A percentile compares a stretch with the other conserved stretches of the same genome.
Conservation (phyloP, 2,113 vertebrate species). For the Himantopus leucocephalus region DNA sequence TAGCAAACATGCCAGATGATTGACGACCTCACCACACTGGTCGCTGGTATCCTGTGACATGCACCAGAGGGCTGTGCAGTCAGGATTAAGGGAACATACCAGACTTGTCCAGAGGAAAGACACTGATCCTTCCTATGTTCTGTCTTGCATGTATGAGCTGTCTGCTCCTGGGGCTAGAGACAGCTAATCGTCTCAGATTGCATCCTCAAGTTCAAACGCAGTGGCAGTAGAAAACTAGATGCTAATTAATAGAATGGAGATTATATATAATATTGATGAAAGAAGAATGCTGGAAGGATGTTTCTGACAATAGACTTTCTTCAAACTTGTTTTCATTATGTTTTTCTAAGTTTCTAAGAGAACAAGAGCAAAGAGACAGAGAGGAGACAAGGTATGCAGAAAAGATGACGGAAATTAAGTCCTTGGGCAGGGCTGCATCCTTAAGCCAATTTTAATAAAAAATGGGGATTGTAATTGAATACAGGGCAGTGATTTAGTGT, state of each 20-base stretch:
- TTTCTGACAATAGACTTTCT: background rate
- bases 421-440: background rate
- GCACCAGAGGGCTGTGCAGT: background rate
- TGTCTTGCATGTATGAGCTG: background rate
- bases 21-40: background rate
- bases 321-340: background rate
- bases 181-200: background rate
- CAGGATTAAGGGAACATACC: background rate
- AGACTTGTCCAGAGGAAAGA: background rate
- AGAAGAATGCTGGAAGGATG: background rate
- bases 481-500: background rate
- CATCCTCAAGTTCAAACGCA: background rate
- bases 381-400: background rate
- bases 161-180: background rate
- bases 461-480: background rate
- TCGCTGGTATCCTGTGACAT: background rate
- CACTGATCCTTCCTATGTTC: background rate
- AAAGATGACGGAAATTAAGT: background rate
- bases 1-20: background rate
- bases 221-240: background rate
- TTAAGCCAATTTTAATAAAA: background rate
- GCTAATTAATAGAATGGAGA: conserved; percentile 26
- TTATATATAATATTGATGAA: background rate
- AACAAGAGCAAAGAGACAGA: background rate
- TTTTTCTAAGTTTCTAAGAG: background rate